A percentile compares a stretch with the other conserved stretches of the same genome.
phyloP scores from a whole-genome alignment of 2,797 vertebrate genomes.

The Sebastes goodei region DNA sequence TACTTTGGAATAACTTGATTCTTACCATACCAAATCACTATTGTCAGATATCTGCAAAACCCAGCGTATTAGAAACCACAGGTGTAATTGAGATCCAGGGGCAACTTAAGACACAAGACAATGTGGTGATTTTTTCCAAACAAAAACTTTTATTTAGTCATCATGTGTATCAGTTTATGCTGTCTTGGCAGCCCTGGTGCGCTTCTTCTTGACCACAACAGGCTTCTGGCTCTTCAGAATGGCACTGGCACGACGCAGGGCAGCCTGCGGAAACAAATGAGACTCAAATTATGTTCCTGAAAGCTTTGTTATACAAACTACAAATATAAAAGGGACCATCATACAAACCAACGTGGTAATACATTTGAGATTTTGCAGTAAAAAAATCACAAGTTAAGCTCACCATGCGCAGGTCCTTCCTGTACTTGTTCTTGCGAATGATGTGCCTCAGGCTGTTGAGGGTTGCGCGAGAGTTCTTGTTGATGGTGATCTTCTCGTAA shows the following conservation, averaged over 20 bases:
- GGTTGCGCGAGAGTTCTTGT: constrained; percentile 92
- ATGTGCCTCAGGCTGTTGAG: constrained; percentile 92
- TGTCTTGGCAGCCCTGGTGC: constrained; percentile 88
- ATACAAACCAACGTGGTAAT: neutral
- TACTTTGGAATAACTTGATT: neutral
- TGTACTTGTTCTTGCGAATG: constrained; percentile 92
- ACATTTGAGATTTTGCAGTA: neutral
- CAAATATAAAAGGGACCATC: neutral
- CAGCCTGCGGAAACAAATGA: constrained; percentile 77
- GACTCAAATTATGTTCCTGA: neutral
- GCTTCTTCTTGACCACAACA: constrained; percentile 93
- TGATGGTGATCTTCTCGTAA: constrained; percentile 90
- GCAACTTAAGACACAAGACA: constrained; percentile 28
- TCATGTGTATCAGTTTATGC: constrained; percentile 77
- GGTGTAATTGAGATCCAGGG: neutral
- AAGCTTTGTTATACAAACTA: neutral
- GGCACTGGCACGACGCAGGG: constrained; percentile 90
- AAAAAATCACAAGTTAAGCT: constrained; percentile 17
- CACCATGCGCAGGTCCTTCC: constrained; percentile 92
- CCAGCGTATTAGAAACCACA: neutral
- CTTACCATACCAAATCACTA: neutral
- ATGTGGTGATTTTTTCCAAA: constrained; percentile 43
- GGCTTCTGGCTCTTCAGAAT: constrained; percentile 95
- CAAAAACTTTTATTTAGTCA: constrained; percentile 75
- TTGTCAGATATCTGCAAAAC: neutral